Conservation (phyloP, 1,140 invertebrate species). For the Neomicropteryx cornuta region DNA sequence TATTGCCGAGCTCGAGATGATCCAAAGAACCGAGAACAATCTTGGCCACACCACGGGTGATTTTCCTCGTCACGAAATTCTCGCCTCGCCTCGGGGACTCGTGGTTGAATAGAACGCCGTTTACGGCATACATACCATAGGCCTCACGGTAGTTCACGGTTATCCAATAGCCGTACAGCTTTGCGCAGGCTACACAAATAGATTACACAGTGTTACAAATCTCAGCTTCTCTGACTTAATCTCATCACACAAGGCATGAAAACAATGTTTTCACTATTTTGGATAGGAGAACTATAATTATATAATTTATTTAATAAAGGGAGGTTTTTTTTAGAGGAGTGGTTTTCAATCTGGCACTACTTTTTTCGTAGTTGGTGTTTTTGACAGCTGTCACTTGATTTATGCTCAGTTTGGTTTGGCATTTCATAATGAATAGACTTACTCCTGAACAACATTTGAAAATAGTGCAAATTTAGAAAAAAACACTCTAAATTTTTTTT, state of each 20-base stretch:
- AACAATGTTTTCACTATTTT: not conserved
- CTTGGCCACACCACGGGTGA: slow-evolving; percentile 95
- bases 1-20: slow-evolving; percentile 84
- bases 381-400: no score
- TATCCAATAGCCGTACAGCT: slow-evolving; percentile 98
- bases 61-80: slow-evolving; percentile 98
- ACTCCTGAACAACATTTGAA: no score
- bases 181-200: slow-evolving; percentile 79
- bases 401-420: no score
- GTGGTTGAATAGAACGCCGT: slow-evolving; percentile 99
- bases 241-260: not conserved
- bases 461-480: no score
- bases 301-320: no score
- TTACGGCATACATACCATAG: slow-evolving; percentile 96
- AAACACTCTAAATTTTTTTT: no score
- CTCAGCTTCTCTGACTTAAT: not conserved
- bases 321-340: no score
- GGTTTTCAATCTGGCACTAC: no score
- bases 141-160: slow-evolving; percentile 97
- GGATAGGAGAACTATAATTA: no score
- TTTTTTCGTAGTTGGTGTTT: no score
- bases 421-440: no score
- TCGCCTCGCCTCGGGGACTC: slow-evolving; percentile 96
- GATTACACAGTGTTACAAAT: slow-evolving; percentile 2
- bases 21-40: slow-evolving; percentile 83